Base-by-base conservation (phyloP, 2,888 invertebrate species). In the Theretra japonica region DNA sequence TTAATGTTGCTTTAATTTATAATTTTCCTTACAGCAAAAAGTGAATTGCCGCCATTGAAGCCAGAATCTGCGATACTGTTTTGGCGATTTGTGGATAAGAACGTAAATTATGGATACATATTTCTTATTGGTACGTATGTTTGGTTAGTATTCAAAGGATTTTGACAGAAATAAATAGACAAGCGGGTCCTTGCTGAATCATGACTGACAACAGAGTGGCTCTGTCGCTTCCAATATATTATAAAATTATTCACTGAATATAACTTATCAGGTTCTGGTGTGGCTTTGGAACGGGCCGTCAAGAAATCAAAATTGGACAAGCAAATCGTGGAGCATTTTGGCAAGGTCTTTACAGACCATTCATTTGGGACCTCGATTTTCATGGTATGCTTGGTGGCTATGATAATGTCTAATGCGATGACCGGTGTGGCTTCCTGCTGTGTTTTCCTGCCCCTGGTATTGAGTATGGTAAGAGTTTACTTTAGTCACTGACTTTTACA, bases 21-120 rank as follows among this genome's bases (percentile, higher is more conserved):
- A 28, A 23, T 56, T 69, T 41, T 74, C 71, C 21, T 86, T 87
- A 62, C 83, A 92, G 92, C 80, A 75, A 86, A 78, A 78, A 87
- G 84, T 71, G 71, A 91, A n/a, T 73, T 91, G 21, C 88, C 87
- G 2, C 74, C 81, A 2, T 7, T 80, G 0, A 91, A 89, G 77
- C 82, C 88, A 0, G 89, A 89, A 71, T 91, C 92, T 2, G 80
- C 83, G 0, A 83, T 93, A 62, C 73, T 93, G 59, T 90, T 83
- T 82, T 93, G 91, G 91, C 81, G 84, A 33, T 92, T 85, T 77
- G 84, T 90, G 2, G 90, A 92, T 71, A 88, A 84, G 73, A 88
- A 93, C 62, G 76, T 86, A 7, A 88, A 87, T 68, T 93, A 93
- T 73, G 88, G 85, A 53, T 91, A 90, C 72, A 77, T 90, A 0